phyloP scores from a whole-genome alignment of 1,140 invertebrate genomes.

The Apis dorsata region DNA sequence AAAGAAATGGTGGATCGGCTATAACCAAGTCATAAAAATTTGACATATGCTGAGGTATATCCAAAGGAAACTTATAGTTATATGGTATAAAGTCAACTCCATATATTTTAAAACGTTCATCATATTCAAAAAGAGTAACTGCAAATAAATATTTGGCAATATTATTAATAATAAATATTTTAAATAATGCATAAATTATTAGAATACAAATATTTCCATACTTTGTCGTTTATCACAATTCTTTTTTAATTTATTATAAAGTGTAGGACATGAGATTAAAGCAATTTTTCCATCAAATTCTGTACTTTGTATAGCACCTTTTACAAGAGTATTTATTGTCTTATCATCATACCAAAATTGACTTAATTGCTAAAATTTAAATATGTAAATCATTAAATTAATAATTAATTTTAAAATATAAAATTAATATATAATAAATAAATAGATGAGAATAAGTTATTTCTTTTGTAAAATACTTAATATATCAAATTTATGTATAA shows the following conservation, averaged over 20 bases:
- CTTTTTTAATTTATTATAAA: slow-evolving; percentile 86
- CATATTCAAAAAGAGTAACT: slow-evolving; percentile 91
- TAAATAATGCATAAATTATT: not conserved
- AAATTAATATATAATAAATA: slow-evolving; percentile 4
- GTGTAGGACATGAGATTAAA: slow-evolving; percentile 93
- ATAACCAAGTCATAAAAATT: slow-evolving; percentile 91
- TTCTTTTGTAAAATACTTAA: slow-evolving; percentile 78
- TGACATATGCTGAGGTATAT: slow-evolving; percentile 83
- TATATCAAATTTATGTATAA: slow-evolving; percentile 41
- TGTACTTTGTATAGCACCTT: slow-evolving; percentile 82
- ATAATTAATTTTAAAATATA: not conserved
- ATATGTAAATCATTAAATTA: not conserved
- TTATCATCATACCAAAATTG: slow-evolving; percentile 97
- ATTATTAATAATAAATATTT: not conserved
- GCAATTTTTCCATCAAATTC: slow-evolving; percentile 85
- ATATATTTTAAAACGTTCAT: slow-evolving; percentile 89
- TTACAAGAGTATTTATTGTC: slow-evolving; percentile 86
- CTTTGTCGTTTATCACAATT: slow-evolving; percentile 77
- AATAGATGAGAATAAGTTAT: no score
- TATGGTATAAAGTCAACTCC: slow-evolving; percentile 92
- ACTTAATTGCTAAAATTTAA: slow-evolving; percentile 91
- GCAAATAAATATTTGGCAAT: slow-evolving; percentile 71
- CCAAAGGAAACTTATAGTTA: slow-evolving; percentile 91
- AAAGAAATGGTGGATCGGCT: slow-evolving; percentile 96
- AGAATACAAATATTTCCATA: slow-evolving; percentile 36